Percentiles rank a stretch among this genome's conserved stretches.
phyloP scores from a whole-genome alignment of 1,140 invertebrate genomes.

The Caenorhabditis latens region DNA sequence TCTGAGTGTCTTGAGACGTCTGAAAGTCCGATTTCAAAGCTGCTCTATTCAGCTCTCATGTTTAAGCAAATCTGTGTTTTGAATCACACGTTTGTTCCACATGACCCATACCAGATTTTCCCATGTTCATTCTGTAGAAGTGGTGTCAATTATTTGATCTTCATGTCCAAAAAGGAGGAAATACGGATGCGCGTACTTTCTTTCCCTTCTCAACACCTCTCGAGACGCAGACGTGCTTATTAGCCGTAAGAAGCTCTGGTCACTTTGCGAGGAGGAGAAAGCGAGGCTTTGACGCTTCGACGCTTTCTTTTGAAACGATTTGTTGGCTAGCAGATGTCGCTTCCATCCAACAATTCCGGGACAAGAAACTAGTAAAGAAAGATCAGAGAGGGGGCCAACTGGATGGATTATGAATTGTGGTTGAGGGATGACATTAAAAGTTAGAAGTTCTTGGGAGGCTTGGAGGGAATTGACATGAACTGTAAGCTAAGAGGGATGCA shows the following conservation, averaged over 20 bases:
- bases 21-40: too few relatives aligned
- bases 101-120: neutral
- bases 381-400: constrained; percentile 1
- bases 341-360: neutral
- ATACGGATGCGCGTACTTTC: neutral
- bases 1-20: too few relatives aligned
- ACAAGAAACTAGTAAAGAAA: constrained; percentile 17
- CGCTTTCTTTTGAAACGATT: constrained; percentile 41
- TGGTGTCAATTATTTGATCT: neutral
- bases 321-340: neutral
- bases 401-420: constrained; percentile 35
- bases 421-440: neutral
- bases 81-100: neutral
- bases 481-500: too few relatives aligned
- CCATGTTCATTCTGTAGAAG: neutral
- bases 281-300: constrained; percentile 43
- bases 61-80: too few relatives aligned
- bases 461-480: too few relatives aligned
- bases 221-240: constrained; percentile 36
- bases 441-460: neutral
- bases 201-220: neutral
- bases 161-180: neutral
- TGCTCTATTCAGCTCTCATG: too few relatives aligned
- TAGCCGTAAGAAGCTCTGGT: constrained; percentile 48
- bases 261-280: constrained; percentile 39